Percentiles rank a stretch among this genome's conserved stretches.
phyloP scores from a whole-genome alignment of 2,888 invertebrate species.

The Ochlodes sylvanus region DNA sequence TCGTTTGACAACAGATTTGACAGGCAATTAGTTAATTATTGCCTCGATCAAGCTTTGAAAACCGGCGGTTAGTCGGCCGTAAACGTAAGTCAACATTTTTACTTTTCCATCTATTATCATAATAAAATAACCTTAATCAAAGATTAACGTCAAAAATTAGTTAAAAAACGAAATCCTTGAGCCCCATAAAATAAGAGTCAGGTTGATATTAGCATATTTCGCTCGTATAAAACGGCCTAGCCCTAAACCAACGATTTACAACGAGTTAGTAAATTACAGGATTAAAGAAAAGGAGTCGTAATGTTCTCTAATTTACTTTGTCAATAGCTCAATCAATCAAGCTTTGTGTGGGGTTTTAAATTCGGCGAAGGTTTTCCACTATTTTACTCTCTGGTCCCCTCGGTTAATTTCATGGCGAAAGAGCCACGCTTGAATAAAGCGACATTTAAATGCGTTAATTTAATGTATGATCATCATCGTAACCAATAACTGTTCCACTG shows the following conservation, averaged over 20 bases:
- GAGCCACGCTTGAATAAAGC: not conserved
- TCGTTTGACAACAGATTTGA: too few relatives aligned
- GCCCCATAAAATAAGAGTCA: constrained; percentile 23
- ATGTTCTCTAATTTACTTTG: constrained; percentile 57
- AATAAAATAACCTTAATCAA: not conserved
- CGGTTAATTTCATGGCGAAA: not conserved
- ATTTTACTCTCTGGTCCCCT: not conserved
- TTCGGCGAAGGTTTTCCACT: constrained; percentile 10
- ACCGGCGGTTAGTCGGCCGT: too few relatives aligned
- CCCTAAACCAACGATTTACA: constrained; percentile 32
- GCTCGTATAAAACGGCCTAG: constrained; percentile 28
- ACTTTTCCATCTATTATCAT: too few relatives aligned
- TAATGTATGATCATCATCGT: too few relatives aligned
- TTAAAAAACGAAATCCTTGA: constrained; percentile 25
- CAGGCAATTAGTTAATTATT: too few relatives aligned
- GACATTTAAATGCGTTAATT: too few relatives aligned
- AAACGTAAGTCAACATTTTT: too few relatives aligned
- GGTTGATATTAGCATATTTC: constrained; percentile 36
- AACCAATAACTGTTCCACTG: too few relatives aligned
- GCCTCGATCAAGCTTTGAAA: too few relatives aligned
- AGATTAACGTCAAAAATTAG: constrained; percentile 24
- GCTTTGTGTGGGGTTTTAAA: constrained; percentile 43
- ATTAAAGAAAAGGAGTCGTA: constrained; percentile 46
- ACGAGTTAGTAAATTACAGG: constrained; percentile 40
- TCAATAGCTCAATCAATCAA: constrained; percentile 61